Evolutionary conservation across 2,888 invertebrate genomes (phyloP), one percentile per base, ranked within the genome.

Genomic region (Parochlus steinenii): DNA sequence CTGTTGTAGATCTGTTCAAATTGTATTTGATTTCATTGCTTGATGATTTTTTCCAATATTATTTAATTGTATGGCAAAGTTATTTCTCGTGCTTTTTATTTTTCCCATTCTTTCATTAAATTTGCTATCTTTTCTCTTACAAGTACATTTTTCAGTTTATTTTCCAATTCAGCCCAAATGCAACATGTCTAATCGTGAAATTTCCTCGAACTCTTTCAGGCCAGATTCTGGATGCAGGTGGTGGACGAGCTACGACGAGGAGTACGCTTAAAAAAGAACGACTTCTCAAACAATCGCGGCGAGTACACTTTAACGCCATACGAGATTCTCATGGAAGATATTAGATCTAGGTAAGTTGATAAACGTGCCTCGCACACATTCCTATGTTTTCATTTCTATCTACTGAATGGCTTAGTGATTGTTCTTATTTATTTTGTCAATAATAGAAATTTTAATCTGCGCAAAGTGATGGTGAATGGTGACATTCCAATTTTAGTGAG

Each of bases 311-410:
- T 93, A 47, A 95, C 93, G 29, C 93, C 93, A 10, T 93, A 92
- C 53, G 93, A 95, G 63, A 89, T 90, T 52, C 69, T 95, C 38
- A 87, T 95, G 82, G 87, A 92, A 55, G 93, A 95, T 54, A 93
- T 95, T 51, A 67, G 90, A 47, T 76, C 83, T 41, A 74, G 83
- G 54, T 70, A 40, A 48, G 48, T 34, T 25, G 6, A 29, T n/a
- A 20, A n/a, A 17, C 11, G 22, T 28, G 10, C 23, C 29, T 10
- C 28, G 10, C 15, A 14, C 14, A 11, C 16, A 12, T 15, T n/a
- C 16, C 12, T 12, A 27, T 28, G n/a, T 10, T 28, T 28, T 14
- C 14, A 15, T 16, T n/a, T n/a, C n/a, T n/a, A n/a, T n/a, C n/a
- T n/a, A n/a, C n/a, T n/a, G n/a, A n/a, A n/a, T n/a, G n/a, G n/a